Evolutionary conservation across 2,797 vertebrate species (phyloP).

Genomic region (Holocentrus rufus): DNA sequence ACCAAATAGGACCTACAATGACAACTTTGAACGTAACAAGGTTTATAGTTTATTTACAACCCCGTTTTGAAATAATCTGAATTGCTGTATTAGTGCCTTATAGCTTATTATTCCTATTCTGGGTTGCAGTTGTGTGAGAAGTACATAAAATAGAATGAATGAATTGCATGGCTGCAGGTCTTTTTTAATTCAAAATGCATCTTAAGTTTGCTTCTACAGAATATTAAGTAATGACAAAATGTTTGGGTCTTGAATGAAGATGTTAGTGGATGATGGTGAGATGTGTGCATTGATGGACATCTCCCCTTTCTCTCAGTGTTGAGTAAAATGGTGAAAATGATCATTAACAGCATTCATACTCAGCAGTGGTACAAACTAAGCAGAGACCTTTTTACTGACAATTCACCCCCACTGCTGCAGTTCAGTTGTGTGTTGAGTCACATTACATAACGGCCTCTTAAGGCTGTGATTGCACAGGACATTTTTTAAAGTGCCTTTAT

Average conservation of each 20-base stretch:
- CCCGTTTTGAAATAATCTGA: constrained; percentile 1
- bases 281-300: constrained; percentile 16
- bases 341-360: constrained; percentile 39
- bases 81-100: neutral
- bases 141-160: constrained; percentile 24
- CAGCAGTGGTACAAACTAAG: constrained; percentile 28
- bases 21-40: constrained; percentile 13
- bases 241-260: constrained; percentile 17
- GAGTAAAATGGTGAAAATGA: constrained; percentile 29
- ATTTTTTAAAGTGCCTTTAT: too few relatives aligned
- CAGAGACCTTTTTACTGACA: constrained; percentile 26
- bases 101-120: neutral
- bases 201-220: constrained; percentile 17
- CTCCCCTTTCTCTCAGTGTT: constrained; percentile 21
- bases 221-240: constrained; percentile 9
- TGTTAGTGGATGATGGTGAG: constrained; percentile 52
- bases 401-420: constrained; percentile 64
- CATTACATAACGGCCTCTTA: neutral
- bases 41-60: constrained; percentile 12
- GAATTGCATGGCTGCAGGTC: neutral
- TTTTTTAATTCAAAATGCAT: neutral
- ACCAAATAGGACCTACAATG: neutral
- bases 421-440: constrained; percentile 30
- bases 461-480: too few relatives aligned
- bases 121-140: neutral